Evolutionary conservation across 2,113 vertebrate species (phyloP).

Genomic region (Gorsachius goisagi): DNA sequence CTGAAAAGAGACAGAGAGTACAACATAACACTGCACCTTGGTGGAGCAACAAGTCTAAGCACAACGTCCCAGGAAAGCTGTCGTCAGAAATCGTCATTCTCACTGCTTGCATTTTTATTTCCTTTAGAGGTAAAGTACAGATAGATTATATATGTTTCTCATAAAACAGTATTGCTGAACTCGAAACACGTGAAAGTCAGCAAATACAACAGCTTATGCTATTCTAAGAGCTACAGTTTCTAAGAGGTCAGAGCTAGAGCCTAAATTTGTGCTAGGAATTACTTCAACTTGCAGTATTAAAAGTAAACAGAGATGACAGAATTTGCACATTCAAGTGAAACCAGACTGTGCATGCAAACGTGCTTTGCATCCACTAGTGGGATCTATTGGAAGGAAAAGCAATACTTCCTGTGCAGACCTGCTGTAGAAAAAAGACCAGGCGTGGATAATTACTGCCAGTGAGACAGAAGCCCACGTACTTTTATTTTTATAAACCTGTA

Average conservation of each 20-base stretch:
- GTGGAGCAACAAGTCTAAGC: background rate
- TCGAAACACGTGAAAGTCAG: background rate
- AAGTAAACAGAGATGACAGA: background rate
- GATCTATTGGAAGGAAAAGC: background rate
- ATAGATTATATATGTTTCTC: background rate
- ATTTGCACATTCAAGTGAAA: background rate
- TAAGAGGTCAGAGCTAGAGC: background rate
- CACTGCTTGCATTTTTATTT: no score
- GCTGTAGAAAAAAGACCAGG: background rate
- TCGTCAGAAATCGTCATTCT: background rate
- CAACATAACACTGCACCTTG: fast-evolving
- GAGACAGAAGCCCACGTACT: background rate
- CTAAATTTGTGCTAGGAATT: background rate
- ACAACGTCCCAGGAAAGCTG: background rate
- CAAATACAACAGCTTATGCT: background rate
- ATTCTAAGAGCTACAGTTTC: background rate
- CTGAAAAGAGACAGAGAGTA: background rate
- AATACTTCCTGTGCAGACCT: background rate
- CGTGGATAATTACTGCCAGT: background rate
- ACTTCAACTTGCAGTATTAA: background rate
- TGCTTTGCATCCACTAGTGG: background rate
- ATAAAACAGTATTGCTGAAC: background rate
- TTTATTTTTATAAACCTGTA: background rate
- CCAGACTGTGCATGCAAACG: background rate
- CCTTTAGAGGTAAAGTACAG: background rate